Conservation (phyloP, 2,797 vertebrate species). For the Ammospiza maritima region DNA sequence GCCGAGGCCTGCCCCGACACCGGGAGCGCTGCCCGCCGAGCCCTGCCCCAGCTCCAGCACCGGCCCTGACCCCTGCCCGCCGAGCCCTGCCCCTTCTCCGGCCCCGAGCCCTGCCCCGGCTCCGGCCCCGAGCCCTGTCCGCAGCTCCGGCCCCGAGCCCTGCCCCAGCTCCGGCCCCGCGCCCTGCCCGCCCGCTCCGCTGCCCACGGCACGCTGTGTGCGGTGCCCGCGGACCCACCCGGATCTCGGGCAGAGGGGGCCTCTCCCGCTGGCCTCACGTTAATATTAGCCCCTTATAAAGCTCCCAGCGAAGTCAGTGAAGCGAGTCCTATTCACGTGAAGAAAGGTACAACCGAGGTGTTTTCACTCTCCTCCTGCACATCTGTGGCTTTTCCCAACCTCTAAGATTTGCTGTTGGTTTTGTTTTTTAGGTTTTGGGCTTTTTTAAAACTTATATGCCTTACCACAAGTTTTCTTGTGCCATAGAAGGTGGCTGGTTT, state of each 20-base stretch:
- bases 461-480: background rate
- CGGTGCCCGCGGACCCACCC: accelerated
- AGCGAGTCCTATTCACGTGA: background rate
- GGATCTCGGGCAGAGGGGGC: accelerated
- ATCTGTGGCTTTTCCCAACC: background rate
- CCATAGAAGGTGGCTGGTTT: background rate
- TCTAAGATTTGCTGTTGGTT: background rate
- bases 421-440: background rate
- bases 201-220: accelerated
- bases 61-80: background rate
- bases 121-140: background rate
- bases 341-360: background rate
- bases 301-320: background rate
- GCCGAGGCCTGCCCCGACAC: no score
- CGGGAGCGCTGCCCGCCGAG: background rate
- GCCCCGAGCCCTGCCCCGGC: no score
- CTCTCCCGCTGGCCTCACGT: accelerated
- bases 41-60: background rate
- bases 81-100: background rate
- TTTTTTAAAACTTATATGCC: no score
- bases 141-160: no score
- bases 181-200: no score
- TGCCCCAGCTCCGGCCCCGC: background rate
- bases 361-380: background rate
- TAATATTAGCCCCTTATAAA: background rate